A percentile compares a stretch with the other conserved stretches of the same genome.
Conservation (phyloP, 1,140 invertebrate genomes). For the Hypsibius dujardini region DNA sequence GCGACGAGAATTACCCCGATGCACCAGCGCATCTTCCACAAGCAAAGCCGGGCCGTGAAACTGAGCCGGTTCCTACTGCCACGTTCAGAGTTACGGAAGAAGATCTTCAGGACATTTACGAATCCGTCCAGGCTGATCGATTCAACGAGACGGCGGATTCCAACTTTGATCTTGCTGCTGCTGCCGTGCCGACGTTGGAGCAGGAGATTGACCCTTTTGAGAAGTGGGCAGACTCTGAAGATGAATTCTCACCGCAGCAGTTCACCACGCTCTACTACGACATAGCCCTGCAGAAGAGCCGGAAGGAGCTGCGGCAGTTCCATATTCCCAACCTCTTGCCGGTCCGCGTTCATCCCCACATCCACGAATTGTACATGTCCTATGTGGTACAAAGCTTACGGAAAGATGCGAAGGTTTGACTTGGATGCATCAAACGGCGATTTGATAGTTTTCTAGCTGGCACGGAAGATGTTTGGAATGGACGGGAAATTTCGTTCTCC, state of each 20-base stretch:
- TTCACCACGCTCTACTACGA: neutral
- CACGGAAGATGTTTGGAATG: no score
- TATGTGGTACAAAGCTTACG: slow-evolving; percentile 4
- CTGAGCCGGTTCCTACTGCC: no score
- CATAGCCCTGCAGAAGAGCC: neutral
- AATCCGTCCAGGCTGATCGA: neutral
- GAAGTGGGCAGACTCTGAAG: slow-evolving; percentile 2
- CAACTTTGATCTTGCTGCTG: neutral
- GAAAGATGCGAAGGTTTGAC: neutral
- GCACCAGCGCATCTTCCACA: neutral
- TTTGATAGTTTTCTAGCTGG: neutral
- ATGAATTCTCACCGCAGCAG: neutral
- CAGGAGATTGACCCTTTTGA: neutral
- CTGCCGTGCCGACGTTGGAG: neutral
- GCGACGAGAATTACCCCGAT: neutral
- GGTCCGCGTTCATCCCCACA: neutral
- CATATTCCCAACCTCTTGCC: neutral
- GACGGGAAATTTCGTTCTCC: neutral
- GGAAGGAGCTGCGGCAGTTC: neutral
- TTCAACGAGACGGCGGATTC: neutral
- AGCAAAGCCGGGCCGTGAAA: neutral
- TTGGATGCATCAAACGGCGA: neutral
- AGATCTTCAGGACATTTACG: slow-evolving; percentile 8
- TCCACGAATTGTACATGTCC: slow-evolving; percentile 16
- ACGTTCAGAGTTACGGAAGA: slow-evolving; percentile 2